Conservation (phyloP, 1,140 invertebrate genomes). For the Pseudomyrmex dendroicus region DNA sequence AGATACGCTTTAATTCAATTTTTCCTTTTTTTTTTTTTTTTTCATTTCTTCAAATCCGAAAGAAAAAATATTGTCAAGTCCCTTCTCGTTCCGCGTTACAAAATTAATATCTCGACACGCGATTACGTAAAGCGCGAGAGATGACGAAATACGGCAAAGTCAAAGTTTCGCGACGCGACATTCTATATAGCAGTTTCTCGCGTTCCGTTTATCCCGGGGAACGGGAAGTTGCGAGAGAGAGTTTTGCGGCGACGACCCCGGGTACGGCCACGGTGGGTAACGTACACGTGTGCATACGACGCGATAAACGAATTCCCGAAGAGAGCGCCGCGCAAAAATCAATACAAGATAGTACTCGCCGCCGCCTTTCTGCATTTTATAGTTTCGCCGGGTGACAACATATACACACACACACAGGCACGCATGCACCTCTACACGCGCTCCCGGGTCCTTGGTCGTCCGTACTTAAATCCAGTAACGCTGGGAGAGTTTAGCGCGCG, state of each 20-base stretch:
- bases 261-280: not conserved
- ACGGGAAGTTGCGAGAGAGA: not conserved
- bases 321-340: slow-evolving; percentile 48
- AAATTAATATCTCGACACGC: too few relatives aligned
- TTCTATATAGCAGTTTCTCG: not conserved
- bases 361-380: slow-evolving; percentile 59
- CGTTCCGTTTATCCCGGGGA: slow-evolving; percentile 21
- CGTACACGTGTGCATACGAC: slow-evolving; percentile 23
- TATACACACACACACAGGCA: not conserved
- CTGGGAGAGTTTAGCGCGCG: slow-evolving; percentile 65
- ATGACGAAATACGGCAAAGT: not conserved
- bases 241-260: not conserved
- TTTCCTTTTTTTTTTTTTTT: too few relatives aligned
- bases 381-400: slow-evolving; percentile 35
- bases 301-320: slow-evolving; percentile 55
- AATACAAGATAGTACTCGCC: slow-evolving; percentile 47
- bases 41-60: too few relatives aligned
- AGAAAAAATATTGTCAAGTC: too few relatives aligned
- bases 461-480: slow-evolving; percentile 62
- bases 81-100: not conserved
- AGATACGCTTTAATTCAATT: not conserved
- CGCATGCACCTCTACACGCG: not conserved
- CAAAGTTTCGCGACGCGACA: not conserved
- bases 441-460: slow-evolving; percentile 5
- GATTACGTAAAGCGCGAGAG: too few relatives aligned